These are phyloP conservation scores for Tineola bisselliella DNA, from an alignment of 2,888 invertebrate species.

Conservation along the genomic window DNA sequence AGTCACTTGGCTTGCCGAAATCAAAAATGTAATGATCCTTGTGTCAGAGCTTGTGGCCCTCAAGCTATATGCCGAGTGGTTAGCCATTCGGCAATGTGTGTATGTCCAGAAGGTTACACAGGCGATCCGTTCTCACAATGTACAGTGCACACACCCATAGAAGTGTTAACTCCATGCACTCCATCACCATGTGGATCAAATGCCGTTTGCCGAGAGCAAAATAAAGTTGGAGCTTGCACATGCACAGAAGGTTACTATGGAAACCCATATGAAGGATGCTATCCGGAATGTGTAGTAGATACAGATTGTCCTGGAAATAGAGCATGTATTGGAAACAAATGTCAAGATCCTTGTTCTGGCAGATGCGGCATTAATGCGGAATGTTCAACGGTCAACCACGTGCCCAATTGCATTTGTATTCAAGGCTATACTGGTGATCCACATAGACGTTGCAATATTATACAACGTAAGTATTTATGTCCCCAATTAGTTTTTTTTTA, in stretches of 20 bases:
- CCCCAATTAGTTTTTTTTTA: no score
- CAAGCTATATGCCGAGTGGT: slow-evolving; percentile 79
- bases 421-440: slow-evolving; percentile 72
- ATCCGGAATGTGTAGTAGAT: slow-evolving; percentile 78
- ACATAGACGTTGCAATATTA: slow-evolving; percentile 58
- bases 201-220: slow-evolving; percentile 74
- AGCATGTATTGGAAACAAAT: slow-evolving; percentile 79
- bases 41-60: slow-evolving; percentile 75
- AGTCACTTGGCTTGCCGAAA: slow-evolving; percentile 76
- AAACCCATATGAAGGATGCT: slow-evolving; percentile 80
- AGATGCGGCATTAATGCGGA: slow-evolving; percentile 79
- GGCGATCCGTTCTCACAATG: slow-evolving; percentile 74
- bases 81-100: slow-evolving; percentile 82
- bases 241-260: slow-evolving; percentile 77
- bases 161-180: slow-evolving; percentile 70
- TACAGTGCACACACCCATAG: slow-evolving; percentile 48
- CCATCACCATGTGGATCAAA: slow-evolving; percentile 79
- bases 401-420: slow-evolving; percentile 74
- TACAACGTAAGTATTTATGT: slow-evolving; percentile 50
- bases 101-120: slow-evolving; percentile 71
- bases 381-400: slow-evolving; percentile 76
- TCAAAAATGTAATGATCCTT: slow-evolving; percentile 79
- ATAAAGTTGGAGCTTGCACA: slow-evolving; percentile 75
- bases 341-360: slow-evolving; percentile 79
- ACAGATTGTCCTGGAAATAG: slow-evolving; percentile 77